phyloP scores from a whole-genome alignment of 92 coral and sea anemone genomes.

The Umimayanthus kanabou region DNA sequence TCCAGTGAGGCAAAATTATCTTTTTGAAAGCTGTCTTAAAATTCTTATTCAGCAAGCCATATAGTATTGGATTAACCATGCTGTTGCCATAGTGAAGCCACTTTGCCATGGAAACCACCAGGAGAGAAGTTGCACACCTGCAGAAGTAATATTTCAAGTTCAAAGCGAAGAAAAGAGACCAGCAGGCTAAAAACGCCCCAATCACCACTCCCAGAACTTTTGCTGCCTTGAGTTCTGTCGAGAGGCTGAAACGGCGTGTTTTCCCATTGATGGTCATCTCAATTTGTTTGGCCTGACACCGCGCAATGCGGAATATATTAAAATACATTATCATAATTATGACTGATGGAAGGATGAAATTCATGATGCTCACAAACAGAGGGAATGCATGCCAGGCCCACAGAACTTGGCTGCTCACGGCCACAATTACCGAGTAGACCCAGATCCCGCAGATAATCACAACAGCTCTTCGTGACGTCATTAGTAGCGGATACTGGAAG shows the following conservation, averaged over 20 bases:
- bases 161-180: constrained; percentile 95
- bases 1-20: constrained; percentile 57
- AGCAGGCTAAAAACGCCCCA: constrained; percentile 88
- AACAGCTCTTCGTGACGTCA: constrained; percentile 67
- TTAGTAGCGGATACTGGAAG: constrained; percentile 70
- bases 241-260: constrained; percentile 69
- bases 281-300: constrained; percentile 86
- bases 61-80: constrained; percentile 85
- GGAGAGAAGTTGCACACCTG: constrained; percentile 59
- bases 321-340: constrained; percentile 80
- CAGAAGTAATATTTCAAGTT: constrained; percentile 73
- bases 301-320: constrained; percentile 87
- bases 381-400: constrained; percentile 58
- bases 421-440: constrained; percentile 66
- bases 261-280: constrained; percentile 82
- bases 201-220: constrained; percentile 94
- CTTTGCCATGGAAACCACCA: constrained; percentile 82
- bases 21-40: constrained; percentile 82
- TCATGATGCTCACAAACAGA: constrained; percentile 68
- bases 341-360: constrained; percentile 78
- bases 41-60: constrained; percentile 90
- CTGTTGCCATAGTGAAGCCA: constrained; percentile 99
- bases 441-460: constrained; percentile 77
- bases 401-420: constrained; percentile 58
- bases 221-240: constrained; percentile 88